A percentile compares a stretch with the other conserved stretches of the same genome.
Evolutionary conservation across 2,888 invertebrate species (phyloP).

Genomic region (Chesias legatella): DNA sequence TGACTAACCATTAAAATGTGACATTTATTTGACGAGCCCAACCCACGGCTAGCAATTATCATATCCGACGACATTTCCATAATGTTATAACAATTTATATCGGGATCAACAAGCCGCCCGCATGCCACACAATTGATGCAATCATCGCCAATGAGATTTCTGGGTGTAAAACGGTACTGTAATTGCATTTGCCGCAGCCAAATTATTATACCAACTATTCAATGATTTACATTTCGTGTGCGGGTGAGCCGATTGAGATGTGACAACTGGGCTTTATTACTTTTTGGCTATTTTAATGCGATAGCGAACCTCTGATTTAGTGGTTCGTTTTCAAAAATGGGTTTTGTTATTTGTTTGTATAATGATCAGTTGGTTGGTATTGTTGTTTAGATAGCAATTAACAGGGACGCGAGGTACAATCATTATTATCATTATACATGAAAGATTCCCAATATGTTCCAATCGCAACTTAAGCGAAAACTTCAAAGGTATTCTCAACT

Average conservation of each 20-base stretch:
- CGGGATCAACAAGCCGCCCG: constrained; percentile 73
- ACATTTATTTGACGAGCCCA: constrained; percentile 14
- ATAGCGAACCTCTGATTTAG: too few species aligned
- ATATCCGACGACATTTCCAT: constrained; percentile 52
- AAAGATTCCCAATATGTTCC: too few species aligned
- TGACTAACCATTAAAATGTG: too few species aligned
- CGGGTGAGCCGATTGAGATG: constrained; percentile 47
- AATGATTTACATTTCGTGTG: constrained; percentile 64
- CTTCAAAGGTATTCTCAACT: too few species aligned
- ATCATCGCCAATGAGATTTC: constrained; percentile 77
- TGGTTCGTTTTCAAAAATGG: too few species aligned
- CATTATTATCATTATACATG: too few species aligned
- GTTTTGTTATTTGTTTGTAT: too few species aligned
- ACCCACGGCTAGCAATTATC: constrained; percentile 36
- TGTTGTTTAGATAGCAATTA: too few species aligned
- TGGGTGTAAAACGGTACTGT: constrained; percentile 68
- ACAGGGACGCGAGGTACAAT: too few species aligned
- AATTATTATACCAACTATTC: constrained; percentile 75
- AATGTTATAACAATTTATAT: constrained; percentile 69
- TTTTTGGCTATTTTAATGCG: constrained; percentile 5
- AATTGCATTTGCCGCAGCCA: constrained; percentile 76
- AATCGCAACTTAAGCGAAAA: too few species aligned
- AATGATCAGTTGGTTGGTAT: too few species aligned
- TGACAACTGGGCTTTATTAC: constrained; percentile 17
- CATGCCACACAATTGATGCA: constrained; percentile 77